Percentiles rank a stretch among this genome's conserved stretches.
phyloP scores from a whole-genome alignment of 2,113 vertebrate species.

The Notechis scutatus region DNA sequence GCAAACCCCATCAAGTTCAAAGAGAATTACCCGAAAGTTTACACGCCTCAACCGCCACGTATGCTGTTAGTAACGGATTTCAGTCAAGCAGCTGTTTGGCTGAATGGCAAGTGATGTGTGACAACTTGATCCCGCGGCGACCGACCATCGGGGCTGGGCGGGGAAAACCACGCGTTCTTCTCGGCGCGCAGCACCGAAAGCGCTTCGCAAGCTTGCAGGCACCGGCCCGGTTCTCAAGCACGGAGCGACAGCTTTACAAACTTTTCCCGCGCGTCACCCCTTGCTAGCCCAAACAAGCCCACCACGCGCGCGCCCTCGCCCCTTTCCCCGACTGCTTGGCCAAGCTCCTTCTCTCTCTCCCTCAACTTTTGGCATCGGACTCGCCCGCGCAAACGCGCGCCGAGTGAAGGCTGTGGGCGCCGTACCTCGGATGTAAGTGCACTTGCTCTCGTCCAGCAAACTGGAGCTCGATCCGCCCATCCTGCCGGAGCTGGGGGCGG shows the following conservation, averaged over 20 bases:
- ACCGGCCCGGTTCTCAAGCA: background rate
- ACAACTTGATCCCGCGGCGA: background rate
- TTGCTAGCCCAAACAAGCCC: background rate
- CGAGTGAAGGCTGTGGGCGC: background rate
- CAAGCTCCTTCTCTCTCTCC: background rate
- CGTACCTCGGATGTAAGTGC: conserved; percentile 83
- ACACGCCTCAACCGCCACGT: background rate
- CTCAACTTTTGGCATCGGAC: background rate
- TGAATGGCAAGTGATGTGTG: background rate
- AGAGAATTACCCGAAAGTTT: background rate
- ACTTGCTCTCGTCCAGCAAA: conserved; percentile 81
- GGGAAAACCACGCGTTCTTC: background rate
- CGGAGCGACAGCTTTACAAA: background rate
- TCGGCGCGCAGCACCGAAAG: background rate
- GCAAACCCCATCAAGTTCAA: background rate
- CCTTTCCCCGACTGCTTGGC: background rate
- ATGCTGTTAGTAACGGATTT: background rate
- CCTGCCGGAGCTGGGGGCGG: background rate
- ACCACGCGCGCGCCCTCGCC: no score
- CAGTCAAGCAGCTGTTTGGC: background rate
- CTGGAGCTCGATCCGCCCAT: conserved; percentile 85
- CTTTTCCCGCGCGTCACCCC: background rate
- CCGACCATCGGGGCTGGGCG: background rate
- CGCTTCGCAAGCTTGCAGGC: background rate
- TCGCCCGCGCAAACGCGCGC: background rate